phyloP scores from a whole-genome alignment of 2,797 vertebrate genomes.

The Poliocrania exsul region DNA sequence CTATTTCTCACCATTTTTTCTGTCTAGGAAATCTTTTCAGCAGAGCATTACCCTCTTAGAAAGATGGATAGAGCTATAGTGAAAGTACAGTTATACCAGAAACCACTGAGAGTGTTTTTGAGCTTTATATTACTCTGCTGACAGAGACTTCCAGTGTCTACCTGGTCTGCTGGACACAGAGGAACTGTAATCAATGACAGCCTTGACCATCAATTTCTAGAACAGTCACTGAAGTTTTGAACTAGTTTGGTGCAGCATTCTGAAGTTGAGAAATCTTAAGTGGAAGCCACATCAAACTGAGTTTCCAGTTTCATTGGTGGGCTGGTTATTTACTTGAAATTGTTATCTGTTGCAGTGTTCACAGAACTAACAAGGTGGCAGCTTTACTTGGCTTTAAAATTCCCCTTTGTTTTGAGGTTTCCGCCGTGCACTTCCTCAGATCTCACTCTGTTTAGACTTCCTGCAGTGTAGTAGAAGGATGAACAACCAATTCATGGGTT shows the following conservation, averaged over 20 bases:
- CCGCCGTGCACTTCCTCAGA: background rate
- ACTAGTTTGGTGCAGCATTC: background rate
- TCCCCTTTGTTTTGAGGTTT: background rate
- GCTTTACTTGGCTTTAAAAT: background rate
- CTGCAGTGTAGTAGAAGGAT: background rate
- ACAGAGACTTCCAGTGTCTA: background rate
- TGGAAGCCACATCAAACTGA: background rate
- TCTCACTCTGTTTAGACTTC: background rate
- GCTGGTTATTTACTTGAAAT: background rate
- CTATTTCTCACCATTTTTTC: background rate
- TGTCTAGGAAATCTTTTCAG: background rate
- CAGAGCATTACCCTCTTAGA: background rate
- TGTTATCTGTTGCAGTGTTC: background rate
- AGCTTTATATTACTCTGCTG: background rate
- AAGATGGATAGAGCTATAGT: background rate
- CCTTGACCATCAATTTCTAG: background rate
- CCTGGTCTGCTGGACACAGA: background rate
- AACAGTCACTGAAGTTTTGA: background rate
- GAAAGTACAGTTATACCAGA: background rate
- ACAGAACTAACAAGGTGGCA: background rate
- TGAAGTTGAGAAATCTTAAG: background rate
- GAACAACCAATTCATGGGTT: background rate
- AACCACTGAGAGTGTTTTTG: background rate
- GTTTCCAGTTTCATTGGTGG: background rate
- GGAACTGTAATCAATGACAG: background rate